These are phyloP conservation scores for Riparia riparia DNA, from an alignment of 2,113 vertebrate genomes.

Conservation along the genomic window DNA sequence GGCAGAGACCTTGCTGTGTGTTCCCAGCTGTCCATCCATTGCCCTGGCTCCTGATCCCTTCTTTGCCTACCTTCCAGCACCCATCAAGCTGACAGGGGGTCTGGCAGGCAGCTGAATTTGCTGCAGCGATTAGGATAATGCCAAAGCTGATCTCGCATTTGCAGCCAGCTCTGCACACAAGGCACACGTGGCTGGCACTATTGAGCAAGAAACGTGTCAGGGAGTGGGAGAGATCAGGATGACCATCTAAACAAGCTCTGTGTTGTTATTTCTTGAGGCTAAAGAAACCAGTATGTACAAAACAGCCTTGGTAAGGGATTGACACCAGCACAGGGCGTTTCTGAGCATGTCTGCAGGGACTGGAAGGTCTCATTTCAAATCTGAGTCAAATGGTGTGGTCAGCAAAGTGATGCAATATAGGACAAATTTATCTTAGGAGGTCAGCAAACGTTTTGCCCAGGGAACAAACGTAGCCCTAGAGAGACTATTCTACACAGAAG, in stretches of 20 bases:
- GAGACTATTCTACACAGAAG: background rate
- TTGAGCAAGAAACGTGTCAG: background rate
- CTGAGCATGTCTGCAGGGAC: fast-evolving
- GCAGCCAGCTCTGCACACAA: conserved; percentile 73
- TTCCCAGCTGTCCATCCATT: background rate
- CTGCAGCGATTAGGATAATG: conserved; percentile 79
- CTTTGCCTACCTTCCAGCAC: conserved; percentile 82
- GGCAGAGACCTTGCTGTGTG: background rate
- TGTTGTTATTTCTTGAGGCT: background rate
- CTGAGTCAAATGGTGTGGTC: background rate
- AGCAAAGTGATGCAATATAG: background rate
- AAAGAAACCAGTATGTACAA: background rate
- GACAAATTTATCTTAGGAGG: background rate
- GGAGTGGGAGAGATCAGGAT: background rate
- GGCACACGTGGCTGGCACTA: background rate
- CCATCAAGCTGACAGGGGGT: conserved; percentile 82
- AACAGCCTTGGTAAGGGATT: fast-evolving
- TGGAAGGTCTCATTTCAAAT: background rate
- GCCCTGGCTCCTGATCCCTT: background rate
- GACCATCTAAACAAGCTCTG: background rate
- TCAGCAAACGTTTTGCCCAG: background rate
- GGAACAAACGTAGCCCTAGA: fast-evolving
- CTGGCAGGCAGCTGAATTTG: conserved; percentile 85
- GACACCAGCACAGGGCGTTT: fast-evolving
- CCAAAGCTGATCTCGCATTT: conserved; percentile 81